These are phyloP conservation scores for Leguminivora glycinivorella DNA, from an alignment of 1,140 invertebrate genomes.

Conservation along the genomic window DNA sequence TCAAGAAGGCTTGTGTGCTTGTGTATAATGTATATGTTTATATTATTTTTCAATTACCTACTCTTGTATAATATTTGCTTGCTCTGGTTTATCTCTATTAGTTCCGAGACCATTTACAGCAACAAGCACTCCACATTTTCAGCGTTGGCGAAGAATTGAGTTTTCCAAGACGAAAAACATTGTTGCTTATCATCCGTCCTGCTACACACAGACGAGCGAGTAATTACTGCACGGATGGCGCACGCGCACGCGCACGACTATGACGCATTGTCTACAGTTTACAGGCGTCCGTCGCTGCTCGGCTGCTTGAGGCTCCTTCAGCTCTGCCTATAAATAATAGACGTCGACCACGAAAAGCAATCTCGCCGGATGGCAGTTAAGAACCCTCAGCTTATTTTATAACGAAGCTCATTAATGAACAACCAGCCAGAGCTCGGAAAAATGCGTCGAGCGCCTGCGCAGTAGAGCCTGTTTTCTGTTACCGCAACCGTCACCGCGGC, in stretches of 20 bases:
- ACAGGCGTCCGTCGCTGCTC: conserved; percentile 39
- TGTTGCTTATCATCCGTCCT: conserved; percentile 34
- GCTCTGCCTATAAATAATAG: conserved; percentile 54
- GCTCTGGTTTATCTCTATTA: not conserved
- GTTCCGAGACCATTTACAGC: not conserved
- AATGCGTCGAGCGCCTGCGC: conserved; percentile 41
- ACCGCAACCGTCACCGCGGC: conserved; percentile 32
- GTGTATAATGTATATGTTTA: too few relatives aligned
- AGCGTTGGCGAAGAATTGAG: conserved; percentile 31
- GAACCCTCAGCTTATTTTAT: conserved; percentile 66
- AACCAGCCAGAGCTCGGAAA: conserved; percentile 34
- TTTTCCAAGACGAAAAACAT: conserved; percentile 35
- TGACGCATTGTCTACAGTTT: conserved; percentile 41
- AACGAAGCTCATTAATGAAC: conserved; percentile 67
- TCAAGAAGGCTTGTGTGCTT: too few relatives aligned
- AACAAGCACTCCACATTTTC: conserved; percentile 27
- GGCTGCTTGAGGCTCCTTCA: conserved; percentile 42
- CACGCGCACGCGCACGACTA: conserved; percentile 43
- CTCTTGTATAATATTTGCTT: too few relatives aligned
- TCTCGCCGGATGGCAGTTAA: conserved; percentile 68
- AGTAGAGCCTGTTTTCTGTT: conserved; percentile 43
- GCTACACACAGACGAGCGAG: conserved; percentile 18
- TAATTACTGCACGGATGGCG: conserved; percentile 36
- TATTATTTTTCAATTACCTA: too few relatives aligned
- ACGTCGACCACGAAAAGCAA: conserved; percentile 67